phyloP scores from a whole-genome alignment of 2,113 vertebrate genomes.

The Corythaixoides concolor region DNA sequence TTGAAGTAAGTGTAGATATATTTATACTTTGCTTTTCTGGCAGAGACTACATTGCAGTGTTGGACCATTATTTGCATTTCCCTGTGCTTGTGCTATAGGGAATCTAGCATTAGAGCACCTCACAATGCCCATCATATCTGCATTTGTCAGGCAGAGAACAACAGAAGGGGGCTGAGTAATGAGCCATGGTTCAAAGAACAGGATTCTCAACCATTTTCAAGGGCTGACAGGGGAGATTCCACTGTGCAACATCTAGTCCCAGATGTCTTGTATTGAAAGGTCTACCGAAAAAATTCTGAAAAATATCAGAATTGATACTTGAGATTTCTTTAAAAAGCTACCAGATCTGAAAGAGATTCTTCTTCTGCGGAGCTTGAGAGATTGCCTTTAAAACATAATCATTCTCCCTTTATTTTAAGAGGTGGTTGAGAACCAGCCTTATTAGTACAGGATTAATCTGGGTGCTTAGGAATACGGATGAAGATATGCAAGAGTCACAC shows the following conservation, averaged over 20 bases:
- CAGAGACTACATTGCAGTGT: neutral
- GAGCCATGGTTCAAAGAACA: neutral
- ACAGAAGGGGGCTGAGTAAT: neutral
- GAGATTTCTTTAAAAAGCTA: neutral
- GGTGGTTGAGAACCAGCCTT: neutral
- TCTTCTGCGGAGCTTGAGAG: neutral
- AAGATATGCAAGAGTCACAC: neutral
- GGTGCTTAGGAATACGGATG: neutral
- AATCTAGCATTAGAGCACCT: neutral
- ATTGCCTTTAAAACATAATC: neutral
- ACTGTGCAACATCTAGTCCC: neutral
- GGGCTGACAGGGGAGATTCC: neutral
- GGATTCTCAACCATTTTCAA: neutral
- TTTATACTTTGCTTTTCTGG: neutral
- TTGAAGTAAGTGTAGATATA: neutral
- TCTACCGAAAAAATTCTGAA: neutral
- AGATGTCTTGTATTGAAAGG: neutral
- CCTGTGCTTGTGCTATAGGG: neutral
- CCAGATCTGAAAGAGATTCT: neutral
- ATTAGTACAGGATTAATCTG: neutral
- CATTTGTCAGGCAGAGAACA: neutral
- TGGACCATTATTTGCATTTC: neutral
- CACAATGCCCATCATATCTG: neutral
- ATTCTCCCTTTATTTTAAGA: neutral
- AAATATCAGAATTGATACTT: no score